A percentile compares a stretch with the other conserved stretches of the same genome.
These are phyloP conservation scores for Hydractinia symbiolongicarpus DNA, from an alignment of 30 jellyfish, hydroid and myxozoan species.

Conservation along the genomic window DNA sequence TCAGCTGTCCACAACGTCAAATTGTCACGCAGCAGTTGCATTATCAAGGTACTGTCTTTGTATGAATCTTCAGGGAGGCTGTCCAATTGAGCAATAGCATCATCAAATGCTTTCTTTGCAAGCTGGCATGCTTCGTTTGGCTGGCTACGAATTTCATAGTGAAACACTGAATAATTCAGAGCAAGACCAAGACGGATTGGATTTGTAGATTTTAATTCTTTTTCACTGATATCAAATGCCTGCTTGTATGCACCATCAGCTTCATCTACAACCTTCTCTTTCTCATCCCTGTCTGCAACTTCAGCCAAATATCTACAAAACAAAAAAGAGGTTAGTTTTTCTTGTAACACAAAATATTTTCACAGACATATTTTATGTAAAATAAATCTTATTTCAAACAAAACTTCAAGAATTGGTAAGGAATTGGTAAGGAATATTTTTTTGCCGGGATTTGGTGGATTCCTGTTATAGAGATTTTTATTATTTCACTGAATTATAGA, in stretches of 20 bases:
- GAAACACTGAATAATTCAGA: constrained; percentile 80
- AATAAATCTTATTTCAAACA: no score
- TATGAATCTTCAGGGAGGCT: constrained; percentile 76
- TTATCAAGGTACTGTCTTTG: constrained; percentile 91
- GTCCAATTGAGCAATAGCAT: constrained; percentile 87
- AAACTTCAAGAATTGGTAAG: no score
- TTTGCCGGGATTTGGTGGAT: no score
- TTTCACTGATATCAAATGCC: constrained; percentile 53
- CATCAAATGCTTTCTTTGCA: constrained; percentile 91
- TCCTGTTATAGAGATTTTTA: no score
- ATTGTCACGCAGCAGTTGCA: constrained; percentile 94
- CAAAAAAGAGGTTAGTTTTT: neutral
- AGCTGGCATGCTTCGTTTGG: constrained; percentile 67
- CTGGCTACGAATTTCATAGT: constrained; percentile 63
- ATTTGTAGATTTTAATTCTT: constrained; percentile 59
- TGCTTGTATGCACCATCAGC: constrained; percentile 72
- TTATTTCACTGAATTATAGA: no score
- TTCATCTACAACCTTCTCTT: constrained; percentile 34
- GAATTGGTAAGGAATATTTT: no score
- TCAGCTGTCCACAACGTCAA: constrained; percentile 92
- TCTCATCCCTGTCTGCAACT: constrained; percentile 53
- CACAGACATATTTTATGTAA: no score
- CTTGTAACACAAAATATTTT: no score
- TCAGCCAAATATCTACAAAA: constrained; percentile 82
- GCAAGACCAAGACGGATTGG: constrained; percentile 97